A percentile compares a stretch with the other conserved stretches of the same genome.
phyloP scores from a whole-genome alignment of 2,888 invertebrate species.

The Thymelicus sylvestris region DNA sequence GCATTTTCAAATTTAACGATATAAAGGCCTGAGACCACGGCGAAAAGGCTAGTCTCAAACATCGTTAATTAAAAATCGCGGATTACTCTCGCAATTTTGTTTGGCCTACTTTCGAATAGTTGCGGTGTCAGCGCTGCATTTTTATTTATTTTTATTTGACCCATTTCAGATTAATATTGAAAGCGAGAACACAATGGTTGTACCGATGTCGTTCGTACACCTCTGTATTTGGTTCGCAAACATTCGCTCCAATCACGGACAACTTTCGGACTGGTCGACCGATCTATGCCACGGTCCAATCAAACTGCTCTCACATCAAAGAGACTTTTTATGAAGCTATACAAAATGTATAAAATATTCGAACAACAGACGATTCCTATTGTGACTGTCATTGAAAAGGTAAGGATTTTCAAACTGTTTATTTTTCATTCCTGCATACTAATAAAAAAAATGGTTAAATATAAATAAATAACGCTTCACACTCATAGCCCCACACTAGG shows the following conservation, averaged over 20 bases:
- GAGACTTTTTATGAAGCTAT: background rate
- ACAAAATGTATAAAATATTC: background rate
- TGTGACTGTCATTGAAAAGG: background rate
- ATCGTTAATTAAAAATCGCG: conserved; percentile 34
- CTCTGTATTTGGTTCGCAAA: conserved; percentile 24
- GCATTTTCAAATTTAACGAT: conserved; percentile 14
- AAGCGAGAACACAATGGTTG: conserved; percentile 28
- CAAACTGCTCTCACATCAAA: conserved; percentile 19
- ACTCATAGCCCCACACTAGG: too few relatives aligned
- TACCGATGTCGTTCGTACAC: conserved; percentile 31
- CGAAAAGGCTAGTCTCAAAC: conserved; percentile 28
- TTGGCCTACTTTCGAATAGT: conserved; percentile 33
- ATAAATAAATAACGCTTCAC: too few relatives aligned
- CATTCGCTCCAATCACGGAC: conserved; percentile 28
- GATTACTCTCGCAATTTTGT: conserved; percentile 32
- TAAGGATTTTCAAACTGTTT: too few relatives aligned
- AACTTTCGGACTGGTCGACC: conserved; percentile 18
- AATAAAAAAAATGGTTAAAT: too few relatives aligned
- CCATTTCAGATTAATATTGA: conserved; percentile 37
- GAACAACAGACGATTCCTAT: background rate
- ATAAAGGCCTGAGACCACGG: conserved; percentile 17
- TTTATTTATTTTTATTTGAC: conserved; percentile 34
- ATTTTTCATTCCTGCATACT: too few relatives aligned
- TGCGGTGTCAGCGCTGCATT: conserved; percentile 29
- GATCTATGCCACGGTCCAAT: conserved; percentile 28